Conservation (phyloP, 2,797 vertebrate species). For the Eptatretus atami region DNA sequence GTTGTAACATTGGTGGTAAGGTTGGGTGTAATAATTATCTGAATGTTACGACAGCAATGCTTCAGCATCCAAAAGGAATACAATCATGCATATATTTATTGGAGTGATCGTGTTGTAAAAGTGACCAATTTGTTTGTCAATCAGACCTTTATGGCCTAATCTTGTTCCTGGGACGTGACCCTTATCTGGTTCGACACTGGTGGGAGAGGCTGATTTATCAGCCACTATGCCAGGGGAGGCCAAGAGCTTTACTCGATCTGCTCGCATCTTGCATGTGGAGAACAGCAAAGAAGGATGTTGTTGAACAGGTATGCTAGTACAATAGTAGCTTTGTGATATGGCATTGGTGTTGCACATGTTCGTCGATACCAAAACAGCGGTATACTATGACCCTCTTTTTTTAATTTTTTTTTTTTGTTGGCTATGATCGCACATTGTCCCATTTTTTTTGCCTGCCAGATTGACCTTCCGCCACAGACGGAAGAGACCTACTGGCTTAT, state of each 20-base stretch:
- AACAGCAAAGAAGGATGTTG: constrained; percentile 83
- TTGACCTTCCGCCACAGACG: constrained; percentile 80
- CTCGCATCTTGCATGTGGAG: constrained; percentile 63
- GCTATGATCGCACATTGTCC: not conserved
- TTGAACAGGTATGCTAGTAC: constrained; percentile 43
- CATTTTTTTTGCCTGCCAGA: constrained; percentile 18
- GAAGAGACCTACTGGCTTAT: constrained; percentile 78
- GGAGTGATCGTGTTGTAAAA: no score
- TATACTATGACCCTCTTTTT: no score
- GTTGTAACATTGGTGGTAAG: no score
- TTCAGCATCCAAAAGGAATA: no score
- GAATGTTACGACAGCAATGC: no score
- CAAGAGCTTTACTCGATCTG: constrained; percentile 37
- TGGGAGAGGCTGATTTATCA: constrained; percentile 75
- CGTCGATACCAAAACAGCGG: no score
- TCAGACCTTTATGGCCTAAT: constrained; percentile 74
- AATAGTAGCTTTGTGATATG: not conserved
- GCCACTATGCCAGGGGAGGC: constrained; percentile 53
- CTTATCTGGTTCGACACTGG: constrained; percentile 87
- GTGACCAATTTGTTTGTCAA: not conserved
- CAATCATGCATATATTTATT: no score
- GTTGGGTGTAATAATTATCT: no score
- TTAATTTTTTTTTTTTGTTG: no score
- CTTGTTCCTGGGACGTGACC: constrained; percentile 81
- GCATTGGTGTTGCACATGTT: no score